Base-by-base conservation (phyloP, 2,113 vertebrate species). In the Menidia beryllina region DNA sequence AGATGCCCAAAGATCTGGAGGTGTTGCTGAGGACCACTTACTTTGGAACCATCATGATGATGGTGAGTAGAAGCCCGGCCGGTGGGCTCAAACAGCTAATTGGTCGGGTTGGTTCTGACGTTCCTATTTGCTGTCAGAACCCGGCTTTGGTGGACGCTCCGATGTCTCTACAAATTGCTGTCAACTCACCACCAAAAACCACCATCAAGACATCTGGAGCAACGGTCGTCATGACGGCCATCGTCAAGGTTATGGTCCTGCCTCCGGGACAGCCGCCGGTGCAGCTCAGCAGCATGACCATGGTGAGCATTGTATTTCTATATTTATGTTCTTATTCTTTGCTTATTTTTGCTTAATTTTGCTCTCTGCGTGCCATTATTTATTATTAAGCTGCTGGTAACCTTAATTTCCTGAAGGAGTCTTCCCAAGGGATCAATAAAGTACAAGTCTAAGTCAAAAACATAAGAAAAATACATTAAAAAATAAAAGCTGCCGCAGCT, bases 1-100 rank as follows among this genome's bases (percentile, higher is more conserved):
- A 99, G 98, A 95, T 99, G 90, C 93, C 97, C 4, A 94, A 94
- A 51, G 96, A 99, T 49, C 62, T 99, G 78, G 95, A 98, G 66
- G 81, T 98, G 89, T 81, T 99, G 81, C 88, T 99, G 76, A 96
- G 96, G 74, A 96, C 98, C 27, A 95, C 96, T 5, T 98, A 96
- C 89, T 96, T 98, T 0, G 96, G 94, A 52, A 88, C 93, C 64
- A 94, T 99, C 6, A 86, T 99, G 87, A 91, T 98, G 82, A 71
- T 94, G 95, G 98, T 97, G 59, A 91, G 91, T 20, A 57, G 13
- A 56, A 26, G 3, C 12, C 9, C 10, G 10, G 27, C 14, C 15
- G 1, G 15, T 7, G 5, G 6, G 36, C 4, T 6, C 5, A 17
- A 15, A 69, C 25, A 19, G 67, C 17, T n/a, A n/a, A n/a, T n/a